Evolutionary conservation across 2,888 invertebrate genomes (phyloP).

Genomic region (Aromia moschata): DNA sequence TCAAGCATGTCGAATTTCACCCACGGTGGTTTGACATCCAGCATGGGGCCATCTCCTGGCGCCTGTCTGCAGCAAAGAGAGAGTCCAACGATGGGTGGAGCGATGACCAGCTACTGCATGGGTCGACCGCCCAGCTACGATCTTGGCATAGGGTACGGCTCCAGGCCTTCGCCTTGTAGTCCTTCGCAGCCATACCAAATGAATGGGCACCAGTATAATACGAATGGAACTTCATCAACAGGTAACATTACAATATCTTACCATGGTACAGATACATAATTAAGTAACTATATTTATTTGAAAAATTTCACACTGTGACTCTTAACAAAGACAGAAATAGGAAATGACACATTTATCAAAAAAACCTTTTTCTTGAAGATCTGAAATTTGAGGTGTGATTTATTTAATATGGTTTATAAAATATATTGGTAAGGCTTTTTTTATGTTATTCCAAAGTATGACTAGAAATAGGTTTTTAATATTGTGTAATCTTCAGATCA

Average conservation of each 20-base stretch:
- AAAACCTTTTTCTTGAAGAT: too few relatives aligned
- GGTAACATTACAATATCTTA: slow-evolving; percentile 57
- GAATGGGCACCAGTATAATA: slow-evolving; percentile 66
- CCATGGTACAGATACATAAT: too few relatives aligned
- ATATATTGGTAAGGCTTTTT: too few relatives aligned
- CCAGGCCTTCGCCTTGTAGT: slow-evolving; percentile 72
- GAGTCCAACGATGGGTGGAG: slow-evolving; percentile 63
- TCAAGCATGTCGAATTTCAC: slow-evolving; percentile 68
- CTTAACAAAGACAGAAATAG: too few relatives aligned
- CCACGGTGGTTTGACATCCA: slow-evolving; percentile 58
- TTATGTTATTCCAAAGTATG: too few relatives aligned
- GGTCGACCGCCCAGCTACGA: slow-evolving; percentile 67
- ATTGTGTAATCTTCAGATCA: too few relatives aligned
- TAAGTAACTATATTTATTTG: too few relatives aligned
- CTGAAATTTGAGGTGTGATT: too few relatives aligned
- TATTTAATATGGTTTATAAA: too few relatives aligned
- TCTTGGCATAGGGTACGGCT: slow-evolving; percentile 66
- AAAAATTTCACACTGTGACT: too few relatives aligned
- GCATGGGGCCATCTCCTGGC: slow-evolving; percentile 66
- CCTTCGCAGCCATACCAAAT: slow-evolving; percentile 75
- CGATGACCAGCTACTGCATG: slow-evolving; percentile 66
- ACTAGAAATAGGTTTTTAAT: too few relatives aligned
- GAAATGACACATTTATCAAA: too few relatives aligned
- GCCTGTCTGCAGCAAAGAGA: slow-evolving; percentile 69
- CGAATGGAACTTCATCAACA: slow-evolving; percentile 67